A percentile compares a stretch with the other conserved stretches of the same genome.
Evolutionary conservation across 2,797 vertebrate species (phyloP).

Genomic region (Harpia harpyja): DNA sequence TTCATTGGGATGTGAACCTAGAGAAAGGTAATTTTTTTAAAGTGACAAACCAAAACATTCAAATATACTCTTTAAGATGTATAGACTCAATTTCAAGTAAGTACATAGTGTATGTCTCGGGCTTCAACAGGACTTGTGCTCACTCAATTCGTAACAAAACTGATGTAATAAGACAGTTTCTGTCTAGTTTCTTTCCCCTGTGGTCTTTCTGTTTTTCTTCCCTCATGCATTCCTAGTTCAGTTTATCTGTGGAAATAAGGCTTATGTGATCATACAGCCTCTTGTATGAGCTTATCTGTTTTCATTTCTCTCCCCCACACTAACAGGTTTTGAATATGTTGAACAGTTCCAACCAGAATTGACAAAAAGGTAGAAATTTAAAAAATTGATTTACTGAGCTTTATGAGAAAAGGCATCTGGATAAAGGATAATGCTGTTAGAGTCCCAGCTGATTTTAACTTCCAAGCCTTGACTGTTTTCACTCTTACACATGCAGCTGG

Average conservation of each 20-base stretch:
- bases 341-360: background rate
- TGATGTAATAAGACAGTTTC: background rate
- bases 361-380: background rate
- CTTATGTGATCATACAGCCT: background rate
- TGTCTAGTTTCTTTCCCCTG: background rate
- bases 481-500: background rate
- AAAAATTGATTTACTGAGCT: background rate
- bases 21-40: background rate
- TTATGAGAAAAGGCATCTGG: background rate
- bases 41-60: background rate
- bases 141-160: fast-evolving
- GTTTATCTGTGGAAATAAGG: background rate
- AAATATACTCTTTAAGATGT: background rate
- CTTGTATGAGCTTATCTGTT: background rate
- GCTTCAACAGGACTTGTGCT: background rate
- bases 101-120: fast-evolving
- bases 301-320: background rate
- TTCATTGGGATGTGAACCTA: background rate
- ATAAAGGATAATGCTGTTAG: background rate
- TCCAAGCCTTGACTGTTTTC: background rate
- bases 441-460: background rate
- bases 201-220: background rate
- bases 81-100: background rate
- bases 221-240: background rate
- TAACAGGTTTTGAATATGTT: background rate